Evolutionary conservation across 1,140 invertebrate genomes (phyloP).

Genomic region (Panagrolaimus sp.): DNA sequence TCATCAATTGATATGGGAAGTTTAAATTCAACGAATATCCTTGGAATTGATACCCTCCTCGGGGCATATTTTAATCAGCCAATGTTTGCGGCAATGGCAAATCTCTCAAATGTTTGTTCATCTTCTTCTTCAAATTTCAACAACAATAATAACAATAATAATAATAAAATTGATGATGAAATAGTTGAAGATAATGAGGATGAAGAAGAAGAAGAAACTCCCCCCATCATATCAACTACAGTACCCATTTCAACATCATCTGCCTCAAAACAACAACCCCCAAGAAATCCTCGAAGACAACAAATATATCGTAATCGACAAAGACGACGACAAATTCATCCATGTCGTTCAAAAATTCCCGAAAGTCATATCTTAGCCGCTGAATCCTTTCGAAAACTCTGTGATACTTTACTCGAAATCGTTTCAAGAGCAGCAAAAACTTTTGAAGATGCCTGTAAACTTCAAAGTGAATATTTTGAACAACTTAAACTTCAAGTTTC

Average conservation of each 20-base stretch:
- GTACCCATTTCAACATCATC: neutral
- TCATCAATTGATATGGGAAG: neutral
- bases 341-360: neutral
- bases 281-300: neutral
- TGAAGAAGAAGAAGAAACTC: neutral
- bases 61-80: slow-evolving; percentile 12
- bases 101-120: neutral
- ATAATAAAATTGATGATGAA: no score
- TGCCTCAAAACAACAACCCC: neutral
- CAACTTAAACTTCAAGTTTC: neutral
- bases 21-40: neutral
- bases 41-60: slow-evolving; percentile 7
- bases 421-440: neutral
- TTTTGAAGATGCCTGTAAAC: slow-evolving; percentile 15
- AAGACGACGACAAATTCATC: neutral
- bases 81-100: slow-evolving; percentile 8
- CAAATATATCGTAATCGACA: no score
- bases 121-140: neutral
- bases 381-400: neutral
- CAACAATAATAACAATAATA: neutral
- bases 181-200: no score
- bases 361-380: neutral
- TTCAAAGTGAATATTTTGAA: slow-evolving; percentile 6
- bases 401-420: neutral
- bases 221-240: neutral